These are phyloP conservation scores for Nanorana parkeri DNA, from an alignment of 2,113 vertebrate species.

Conservation along the genomic window DNA sequence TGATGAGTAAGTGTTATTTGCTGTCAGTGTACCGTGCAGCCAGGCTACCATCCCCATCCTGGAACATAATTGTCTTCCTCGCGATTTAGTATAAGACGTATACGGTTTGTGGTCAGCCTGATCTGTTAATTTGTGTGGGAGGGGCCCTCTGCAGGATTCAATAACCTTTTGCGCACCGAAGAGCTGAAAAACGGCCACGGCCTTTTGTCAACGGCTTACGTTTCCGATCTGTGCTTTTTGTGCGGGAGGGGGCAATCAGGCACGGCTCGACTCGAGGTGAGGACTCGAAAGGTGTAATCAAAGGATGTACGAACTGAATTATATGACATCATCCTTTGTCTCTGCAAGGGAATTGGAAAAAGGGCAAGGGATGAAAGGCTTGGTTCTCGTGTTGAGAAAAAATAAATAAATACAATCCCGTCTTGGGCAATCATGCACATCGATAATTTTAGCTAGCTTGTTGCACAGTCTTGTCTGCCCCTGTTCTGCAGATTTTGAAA, in stretches of 20 bases:
- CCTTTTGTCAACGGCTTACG: background rate
- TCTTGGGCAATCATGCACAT: no score
- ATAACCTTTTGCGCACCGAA: background rate
- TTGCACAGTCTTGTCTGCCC: no score
- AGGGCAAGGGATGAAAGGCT: background rate
- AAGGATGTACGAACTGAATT: background rate
- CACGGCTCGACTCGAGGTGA: background rate
- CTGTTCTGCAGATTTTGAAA: no score
- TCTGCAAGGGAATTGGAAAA: background rate
- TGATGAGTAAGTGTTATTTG: background rate
- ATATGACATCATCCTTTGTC: slow-evolving; percentile 24
- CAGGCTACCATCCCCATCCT: background rate
- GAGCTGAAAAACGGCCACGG: background rate
- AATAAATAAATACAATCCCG: no score
- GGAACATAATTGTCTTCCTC: slow-evolving; percentile 1
- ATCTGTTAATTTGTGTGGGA: background rate
- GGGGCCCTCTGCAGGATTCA: background rate
- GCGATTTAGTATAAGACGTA: background rate
- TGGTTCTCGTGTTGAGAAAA: no score
- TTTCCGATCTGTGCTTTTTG: no score
- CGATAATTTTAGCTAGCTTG: no score
- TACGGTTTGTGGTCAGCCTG: background rate
- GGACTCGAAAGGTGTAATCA: slow-evolving; percentile 2
- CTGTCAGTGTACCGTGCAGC: no score
- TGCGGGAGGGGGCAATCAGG: background rate